Evolutionary conservation across 2,888 invertebrate species (phyloP).

Genomic region (Antheraea yamamai): DNA sequence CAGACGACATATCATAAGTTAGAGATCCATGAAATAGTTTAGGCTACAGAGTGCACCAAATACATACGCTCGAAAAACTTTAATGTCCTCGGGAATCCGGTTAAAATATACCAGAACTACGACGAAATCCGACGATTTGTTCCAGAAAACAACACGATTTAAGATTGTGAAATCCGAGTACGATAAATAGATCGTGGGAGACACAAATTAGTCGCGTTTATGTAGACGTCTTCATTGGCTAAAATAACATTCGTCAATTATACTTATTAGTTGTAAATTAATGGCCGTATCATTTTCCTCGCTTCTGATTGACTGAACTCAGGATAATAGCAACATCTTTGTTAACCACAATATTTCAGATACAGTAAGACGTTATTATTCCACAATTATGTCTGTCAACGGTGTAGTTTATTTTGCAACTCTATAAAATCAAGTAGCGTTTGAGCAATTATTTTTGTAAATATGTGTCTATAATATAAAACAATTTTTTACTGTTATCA

Average conservation of each 20-base stretch:
- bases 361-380: too few species aligned
- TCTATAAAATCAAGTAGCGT: too few species aligned
- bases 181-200: neutral
- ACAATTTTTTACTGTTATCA: too few species aligned
- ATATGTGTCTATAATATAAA: too few species aligned
- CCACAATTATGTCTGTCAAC: too few species aligned
- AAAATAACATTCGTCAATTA: neutral
- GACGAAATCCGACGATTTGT: neutral
- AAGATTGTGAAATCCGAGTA: neutral
- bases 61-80: too few species aligned
- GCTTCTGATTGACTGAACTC: neutral
- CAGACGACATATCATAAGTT: too few species aligned
- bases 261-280: neutral
- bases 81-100: neutral
- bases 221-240: slow-evolving; percentile 1
- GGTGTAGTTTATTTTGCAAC: too few species aligned
- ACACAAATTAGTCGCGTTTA: neutral
- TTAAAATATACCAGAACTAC: neutral
- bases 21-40: too few species aligned
- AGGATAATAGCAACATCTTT: neutral
- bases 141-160: too few species aligned
- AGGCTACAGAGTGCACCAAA: too few species aligned
- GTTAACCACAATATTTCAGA: neutral
- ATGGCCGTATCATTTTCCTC: neutral
- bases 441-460: too few species aligned